Percentiles rank a stretch among this genome's conserved stretches.
phyloP scores from a whole-genome alignment of 2,888 invertebrate species.

The Calliscelio sp. region DNA sequence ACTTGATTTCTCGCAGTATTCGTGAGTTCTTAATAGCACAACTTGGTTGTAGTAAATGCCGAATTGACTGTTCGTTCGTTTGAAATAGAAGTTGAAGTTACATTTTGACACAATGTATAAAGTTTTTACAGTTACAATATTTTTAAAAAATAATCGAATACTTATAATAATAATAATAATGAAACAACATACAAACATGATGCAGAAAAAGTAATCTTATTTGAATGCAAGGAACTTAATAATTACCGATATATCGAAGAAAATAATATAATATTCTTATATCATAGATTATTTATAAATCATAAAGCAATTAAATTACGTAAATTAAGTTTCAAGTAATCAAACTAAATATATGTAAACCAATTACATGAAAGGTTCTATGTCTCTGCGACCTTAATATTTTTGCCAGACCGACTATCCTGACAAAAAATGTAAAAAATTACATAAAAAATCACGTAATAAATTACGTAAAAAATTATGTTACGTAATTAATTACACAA shows the following conservation, averaged over 20 bases:
- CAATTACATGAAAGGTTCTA: constrained; percentile 27
- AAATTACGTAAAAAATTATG: too few relatives aligned
- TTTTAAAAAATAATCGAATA: constrained; percentile 53
- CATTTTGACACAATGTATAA: constrained; percentile 31
- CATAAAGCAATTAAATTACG: constrained; percentile 47
- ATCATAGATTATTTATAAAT: constrained; percentile 58
- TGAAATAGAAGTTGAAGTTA: constrained; percentile 36
- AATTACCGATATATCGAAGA: constrained; percentile 36
- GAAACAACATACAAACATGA: constrained; percentile 41
- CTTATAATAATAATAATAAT: too few relatives aligned
- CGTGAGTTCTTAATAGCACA: too few relatives aligned
- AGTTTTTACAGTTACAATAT: constrained; percentile 59
- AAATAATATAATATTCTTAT: constrained; percentile 62
- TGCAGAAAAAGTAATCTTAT: constrained; percentile 47
- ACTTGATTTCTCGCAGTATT: too few relatives aligned
- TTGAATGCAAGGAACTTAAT: constrained; percentile 52
- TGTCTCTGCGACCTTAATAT: constrained; percentile 36
- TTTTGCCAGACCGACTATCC: constrained; percentile 51
- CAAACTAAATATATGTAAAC: constrained; percentile 49
- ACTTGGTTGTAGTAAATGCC: constrained; percentile 43
- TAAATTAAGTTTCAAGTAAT: constrained; percentile 55
- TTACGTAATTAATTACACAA: too few relatives aligned
- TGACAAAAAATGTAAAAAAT: too few relatives aligned
- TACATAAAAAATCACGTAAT: too few relatives aligned
- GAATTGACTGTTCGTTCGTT: constrained; percentile 38